Conservation (phyloP, 1,140 invertebrate genomes). For the Bemisia tabaci region DNA sequence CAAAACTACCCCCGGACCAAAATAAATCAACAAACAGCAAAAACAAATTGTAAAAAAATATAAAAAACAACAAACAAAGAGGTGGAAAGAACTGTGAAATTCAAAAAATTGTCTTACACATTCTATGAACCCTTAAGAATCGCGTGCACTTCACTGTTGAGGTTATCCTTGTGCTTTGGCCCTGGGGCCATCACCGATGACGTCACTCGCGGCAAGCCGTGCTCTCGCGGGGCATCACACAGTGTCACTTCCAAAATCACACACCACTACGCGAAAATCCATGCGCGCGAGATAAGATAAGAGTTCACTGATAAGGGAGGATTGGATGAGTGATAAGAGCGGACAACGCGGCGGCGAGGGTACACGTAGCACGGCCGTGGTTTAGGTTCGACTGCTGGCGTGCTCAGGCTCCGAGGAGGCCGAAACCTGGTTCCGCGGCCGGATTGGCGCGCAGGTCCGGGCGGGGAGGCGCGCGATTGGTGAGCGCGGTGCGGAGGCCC, state of each 20-base stretch:
- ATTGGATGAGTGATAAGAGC: no score
- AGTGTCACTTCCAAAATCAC: neutral
- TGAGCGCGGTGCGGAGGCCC: neutral
- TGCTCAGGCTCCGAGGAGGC: neutral
- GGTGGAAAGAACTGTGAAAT: neutral
- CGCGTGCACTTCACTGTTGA: neutral
- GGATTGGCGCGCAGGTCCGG: neutral
- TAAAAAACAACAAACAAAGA: neutral
- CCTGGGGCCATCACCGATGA: no score
- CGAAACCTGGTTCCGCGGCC: neutral
- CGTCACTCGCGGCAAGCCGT: neutral
- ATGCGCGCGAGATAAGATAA: neutral
- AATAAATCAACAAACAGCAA: neutral
- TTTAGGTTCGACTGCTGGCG: neutral
- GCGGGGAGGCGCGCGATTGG: neutral
- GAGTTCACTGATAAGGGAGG: neutral
- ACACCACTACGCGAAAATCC: neutral
- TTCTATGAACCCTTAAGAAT: neutral
- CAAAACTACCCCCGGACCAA: no score
- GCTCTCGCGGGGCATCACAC: no score
- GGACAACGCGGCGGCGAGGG: no score
- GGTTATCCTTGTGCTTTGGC: neutral
- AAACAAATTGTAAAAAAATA: neutral
- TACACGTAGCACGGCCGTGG: neutral
- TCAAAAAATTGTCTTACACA: neutral